A percentile compares a stretch with the other conserved stretches of the same genome.
Evolutionary conservation across 1,140 invertebrate species (phyloP).

Genomic region (Brachystomella parvula): DNA sequence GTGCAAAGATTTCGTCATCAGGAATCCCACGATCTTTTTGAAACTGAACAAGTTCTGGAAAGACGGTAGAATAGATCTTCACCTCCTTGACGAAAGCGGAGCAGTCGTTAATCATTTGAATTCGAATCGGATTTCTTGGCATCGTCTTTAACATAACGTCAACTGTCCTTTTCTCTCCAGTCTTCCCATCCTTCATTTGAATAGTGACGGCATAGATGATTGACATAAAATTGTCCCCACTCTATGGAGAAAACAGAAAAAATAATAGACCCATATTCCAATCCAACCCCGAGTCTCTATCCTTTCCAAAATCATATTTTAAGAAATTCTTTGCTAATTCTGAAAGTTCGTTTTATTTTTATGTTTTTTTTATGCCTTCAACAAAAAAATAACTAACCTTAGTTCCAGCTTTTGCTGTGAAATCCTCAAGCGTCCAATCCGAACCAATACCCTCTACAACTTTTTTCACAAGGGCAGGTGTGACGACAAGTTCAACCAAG

Average conservation of each 20-base stretch:
- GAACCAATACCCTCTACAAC: constrained; percentile 23
- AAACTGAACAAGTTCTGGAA: constrained; percentile 11
- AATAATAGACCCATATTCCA: too few species aligned
- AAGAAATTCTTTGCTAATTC: too few species aligned
- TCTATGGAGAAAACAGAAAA: too few species aligned
- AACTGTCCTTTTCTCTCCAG: not conserved
- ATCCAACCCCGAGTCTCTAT: too few species aligned
- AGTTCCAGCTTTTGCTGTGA: constrained; percentile 42
- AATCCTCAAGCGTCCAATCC: constrained; percentile 40
- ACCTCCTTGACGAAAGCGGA: constrained; percentile 15
- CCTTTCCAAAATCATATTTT: too few species aligned
- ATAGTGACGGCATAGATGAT: constrained; percentile 42
- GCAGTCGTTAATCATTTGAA: constrained; percentile 8
- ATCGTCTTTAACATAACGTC: constrained; percentile 21
- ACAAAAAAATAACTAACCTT: too few species aligned
- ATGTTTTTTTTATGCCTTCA: too few species aligned
- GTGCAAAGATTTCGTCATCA: not conserved
- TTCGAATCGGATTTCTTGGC: constrained; percentile 14
- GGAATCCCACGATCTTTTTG: constrained; percentile 1
- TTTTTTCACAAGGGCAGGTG: constrained; percentile 18
- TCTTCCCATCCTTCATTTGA: not conserved
- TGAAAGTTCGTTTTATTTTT: too few species aligned
- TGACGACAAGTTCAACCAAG: constrained; percentile 34
- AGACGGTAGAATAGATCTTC: constrained; percentile 12
- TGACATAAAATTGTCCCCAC: constrained; percentile 47